A percentile compares a stretch with the other conserved stretches of the same genome.
Conservation (phyloP, 2,888 invertebrate genomes). For the Andrena haemorrhoa region DNA sequence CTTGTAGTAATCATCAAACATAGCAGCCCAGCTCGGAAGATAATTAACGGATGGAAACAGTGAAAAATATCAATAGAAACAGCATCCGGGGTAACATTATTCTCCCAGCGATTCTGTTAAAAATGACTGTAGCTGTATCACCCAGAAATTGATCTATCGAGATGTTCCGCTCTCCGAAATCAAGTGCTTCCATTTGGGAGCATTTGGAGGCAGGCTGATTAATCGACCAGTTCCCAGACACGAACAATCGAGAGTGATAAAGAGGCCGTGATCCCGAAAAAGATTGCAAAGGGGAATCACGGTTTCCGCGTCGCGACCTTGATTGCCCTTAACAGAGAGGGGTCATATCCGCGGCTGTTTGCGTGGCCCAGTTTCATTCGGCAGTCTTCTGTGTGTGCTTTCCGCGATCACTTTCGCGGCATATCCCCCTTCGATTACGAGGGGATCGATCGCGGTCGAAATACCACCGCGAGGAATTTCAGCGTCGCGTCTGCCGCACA, state of each 20-base stretch:
- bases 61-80: too few species aligned
- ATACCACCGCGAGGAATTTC: slow-evolving; percentile 17
- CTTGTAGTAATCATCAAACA: too few species aligned
- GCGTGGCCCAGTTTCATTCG: slow-evolving; percentile 51
- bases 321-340: slow-evolving; percentile 37
- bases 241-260: neutral
- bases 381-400: slow-evolving; percentile 30
- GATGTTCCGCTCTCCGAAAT: too few species aligned
- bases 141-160: too few species aligned
- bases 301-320: slow-evolving; percentile 39
- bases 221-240: neutral
- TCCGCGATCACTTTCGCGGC: slow-evolving; percentile 15
- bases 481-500: neutral
- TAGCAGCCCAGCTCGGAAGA: too few species aligned
- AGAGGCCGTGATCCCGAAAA: neutral
- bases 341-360: slow-evolving; percentile 34
- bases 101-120: too few species aligned
- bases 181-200: too few species aligned
- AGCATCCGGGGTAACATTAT: too few species aligned
- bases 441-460: slow-evolving; percentile 13
- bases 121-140: too few species aligned
- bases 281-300: slow-evolving; percentile 9
- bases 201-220: neutral
- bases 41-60: too few species aligned
- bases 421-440: slow-evolving; percentile 11